Base-by-base conservation (phyloP, 2,797 vertebrate species). In the Choloepus didactylus region DNA sequence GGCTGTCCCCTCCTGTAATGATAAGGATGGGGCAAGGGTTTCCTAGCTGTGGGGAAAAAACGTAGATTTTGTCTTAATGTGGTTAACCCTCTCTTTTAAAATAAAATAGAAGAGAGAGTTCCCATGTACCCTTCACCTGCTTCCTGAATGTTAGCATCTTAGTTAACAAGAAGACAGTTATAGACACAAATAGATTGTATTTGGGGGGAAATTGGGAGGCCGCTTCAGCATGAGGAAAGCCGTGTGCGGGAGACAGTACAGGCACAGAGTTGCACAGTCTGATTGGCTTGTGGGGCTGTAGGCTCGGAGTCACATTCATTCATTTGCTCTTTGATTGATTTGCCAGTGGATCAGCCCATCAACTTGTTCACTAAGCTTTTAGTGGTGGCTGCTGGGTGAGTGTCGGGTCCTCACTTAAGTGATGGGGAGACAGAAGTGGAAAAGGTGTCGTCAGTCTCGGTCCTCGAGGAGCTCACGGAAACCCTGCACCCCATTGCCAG, bases 331-430 rank as follows among this genome's bases (percentile, higher is more conserved):
- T 1, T 35, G 44, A 8, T 1, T 0, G 2, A 51, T 18, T 54
- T 1, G 0, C 35, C 62, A 5, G 18, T 0, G 7, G 56, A 6
- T 7, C 31, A 5, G 0, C 6, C 38, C 70, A 0, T 8, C 16
- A 31, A 0, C 8, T 3, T 16, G 18, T 62, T 72, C 81, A 5
- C 0, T 9, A 19, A 19, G 41, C 59, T 2, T 29, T 29, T 1
- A 1, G 9, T 0, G 31, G 18, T 8, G 9, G 31, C 2, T 0
- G 7, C 51, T 3, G 5, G 0, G 5, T 1, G 54, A 7, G 4
- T 1, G 15, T 51, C 0, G 0, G 83, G 23, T 25, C 51, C 66
- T 44, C 2, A 0, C 7, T 7, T 5, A 41, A 15, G 18, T 1
- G 5, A 72, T 4, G 15, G 67, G 15, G 56, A 31, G 27, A 25